Conservation (phyloP, 2,888 invertebrate species). For the Epiblema foenella region DNA sequence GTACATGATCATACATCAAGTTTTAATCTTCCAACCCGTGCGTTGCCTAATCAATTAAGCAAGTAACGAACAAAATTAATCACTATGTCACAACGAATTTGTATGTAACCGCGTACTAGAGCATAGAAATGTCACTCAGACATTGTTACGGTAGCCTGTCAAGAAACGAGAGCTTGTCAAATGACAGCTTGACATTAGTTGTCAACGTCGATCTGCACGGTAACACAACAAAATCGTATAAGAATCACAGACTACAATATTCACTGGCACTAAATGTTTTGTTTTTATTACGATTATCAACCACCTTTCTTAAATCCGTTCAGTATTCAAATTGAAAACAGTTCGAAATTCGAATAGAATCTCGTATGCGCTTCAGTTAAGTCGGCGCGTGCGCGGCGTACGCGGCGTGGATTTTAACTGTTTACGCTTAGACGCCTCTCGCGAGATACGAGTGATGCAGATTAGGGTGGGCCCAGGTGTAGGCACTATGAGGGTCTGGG, state of each 20-base stretch:
- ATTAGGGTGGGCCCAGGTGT: slow-evolving; percentile 37
- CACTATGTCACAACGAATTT: slow-evolving; percentile 57
- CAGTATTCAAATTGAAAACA: slow-evolving; percentile 46
- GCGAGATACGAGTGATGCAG: slow-evolving; percentile 43
- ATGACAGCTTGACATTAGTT: slow-evolving; percentile 51
- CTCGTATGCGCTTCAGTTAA: slow-evolving; percentile 52
- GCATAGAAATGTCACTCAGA: slow-evolving; percentile 43
- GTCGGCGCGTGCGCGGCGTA: slow-evolving; percentile 76
- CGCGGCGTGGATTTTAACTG: slow-evolving; percentile 79
- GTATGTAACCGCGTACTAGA: slow-evolving; percentile 44
- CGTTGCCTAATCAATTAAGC: slow-evolving; percentile 55
- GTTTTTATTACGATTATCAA: neutral
- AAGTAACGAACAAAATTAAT: slow-evolving; percentile 54
- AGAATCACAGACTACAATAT: slow-evolving; percentile 45
- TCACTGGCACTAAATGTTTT: slow-evolving; percentile 45
- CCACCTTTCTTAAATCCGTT: slow-evolving; percentile 29
- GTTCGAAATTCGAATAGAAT: slow-evolving; percentile 50
- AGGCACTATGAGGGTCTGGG: neutral
- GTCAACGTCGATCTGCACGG: slow-evolving; percentile 45
- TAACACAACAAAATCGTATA: slow-evolving; percentile 42
- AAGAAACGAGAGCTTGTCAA: slow-evolving; percentile 52
- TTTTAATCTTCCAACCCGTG: slow-evolving; percentile 47
- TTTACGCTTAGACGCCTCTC: slow-evolving; percentile 54
- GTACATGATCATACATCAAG: slow-evolving; percentile 39
- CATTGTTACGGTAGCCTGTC: slow-evolving; percentile 50